These are phyloP conservation scores for Microtus oregoni DNA, from an alignment of 2,113 vertebrate genomes.

Conservation along the genomic window DNA sequence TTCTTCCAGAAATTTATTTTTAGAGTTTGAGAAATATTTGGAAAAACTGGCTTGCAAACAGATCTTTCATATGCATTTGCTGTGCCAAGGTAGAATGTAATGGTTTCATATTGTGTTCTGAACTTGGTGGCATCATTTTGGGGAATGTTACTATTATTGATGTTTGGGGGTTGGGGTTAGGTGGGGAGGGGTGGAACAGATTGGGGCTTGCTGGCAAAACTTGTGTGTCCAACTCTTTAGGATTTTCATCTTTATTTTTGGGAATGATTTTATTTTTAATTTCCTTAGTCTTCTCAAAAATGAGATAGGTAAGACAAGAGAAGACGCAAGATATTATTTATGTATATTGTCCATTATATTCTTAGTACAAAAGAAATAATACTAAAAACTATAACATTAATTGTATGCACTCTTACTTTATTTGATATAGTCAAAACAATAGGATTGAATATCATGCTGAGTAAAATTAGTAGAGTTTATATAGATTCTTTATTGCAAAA, in stretches of 20 bases:
- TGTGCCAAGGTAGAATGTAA: constrained; percentile 43
- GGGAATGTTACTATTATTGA: neutral
- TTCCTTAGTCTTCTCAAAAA: neutral
- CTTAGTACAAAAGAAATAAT: neutral
- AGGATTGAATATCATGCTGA: neutral
- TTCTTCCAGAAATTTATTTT: constrained; percentile 26
- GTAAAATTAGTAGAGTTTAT: neutral
- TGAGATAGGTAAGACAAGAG: neutral
- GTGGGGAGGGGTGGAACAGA: neutral
- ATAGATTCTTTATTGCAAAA: neutral
- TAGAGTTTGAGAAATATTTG: neutral
- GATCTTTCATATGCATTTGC: neutral
- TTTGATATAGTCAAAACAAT: neutral
- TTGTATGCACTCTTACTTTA: neutral
- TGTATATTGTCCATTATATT: neutral
- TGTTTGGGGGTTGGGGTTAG: neutral
- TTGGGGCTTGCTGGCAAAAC: neutral
- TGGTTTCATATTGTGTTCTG: neutral
- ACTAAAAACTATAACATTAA: neutral
- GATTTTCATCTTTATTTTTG: neutral
- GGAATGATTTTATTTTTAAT: neutral
- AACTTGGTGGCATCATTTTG: neutral
- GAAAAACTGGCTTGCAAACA: constrained; percentile 39
- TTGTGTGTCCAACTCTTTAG: neutral
- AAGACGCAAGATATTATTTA: neutral